Base-by-base conservation (phyloP, 2,888 invertebrate species). In the Agrotis exclamationis region DNA sequence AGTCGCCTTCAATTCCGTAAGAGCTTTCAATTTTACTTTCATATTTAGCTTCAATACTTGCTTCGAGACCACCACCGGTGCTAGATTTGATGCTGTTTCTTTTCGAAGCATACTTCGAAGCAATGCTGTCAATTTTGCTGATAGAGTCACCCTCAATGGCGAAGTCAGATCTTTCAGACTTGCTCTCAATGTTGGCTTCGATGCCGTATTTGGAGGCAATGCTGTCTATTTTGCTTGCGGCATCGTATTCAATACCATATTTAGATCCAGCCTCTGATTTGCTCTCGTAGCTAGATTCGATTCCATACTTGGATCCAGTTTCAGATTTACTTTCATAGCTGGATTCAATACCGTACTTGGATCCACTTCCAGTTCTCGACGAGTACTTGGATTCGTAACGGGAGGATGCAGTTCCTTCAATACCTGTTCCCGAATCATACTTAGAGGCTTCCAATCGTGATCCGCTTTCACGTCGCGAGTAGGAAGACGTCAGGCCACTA, bases 381-480 rank as follows among this genome's bases (percentile, higher is more conserved):
- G 93, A 92, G 74, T 94, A 95, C 72, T 93, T 95, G 33, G 95
- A 94, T 82, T 95, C 96, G 65, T 94, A 93, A 51, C 92, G 90
- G 5, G 94, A 92, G 50, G 90, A 86, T 3, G 90, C 90, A 18
- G 89, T 86, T 50, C 95, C 95, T 74, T 95, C 96, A 44, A 91
- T 74, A 11, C 93, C 84, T 14, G 90, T 91, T 22, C 92, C 92
- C 22, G 88, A 83, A 50, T 94, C 93, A 66, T 92, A 91, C 60
- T 87, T 90, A 16, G 90, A 88, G 69, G 92, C 90, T 64, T 95
- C 94, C 64, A 93, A 58, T 1, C 93, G 92, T 0, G 94, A 89
- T 1, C 95, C 95, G 68, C 95, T 95, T 70, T 96, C 95, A 28
- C 95, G 94, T 11, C 96, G 94, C 2, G 94, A 90, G 80, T 92